phyloP scores from a whole-genome alignment of 2,113 vertebrate genomes.

The Bufo bufo region DNA sequence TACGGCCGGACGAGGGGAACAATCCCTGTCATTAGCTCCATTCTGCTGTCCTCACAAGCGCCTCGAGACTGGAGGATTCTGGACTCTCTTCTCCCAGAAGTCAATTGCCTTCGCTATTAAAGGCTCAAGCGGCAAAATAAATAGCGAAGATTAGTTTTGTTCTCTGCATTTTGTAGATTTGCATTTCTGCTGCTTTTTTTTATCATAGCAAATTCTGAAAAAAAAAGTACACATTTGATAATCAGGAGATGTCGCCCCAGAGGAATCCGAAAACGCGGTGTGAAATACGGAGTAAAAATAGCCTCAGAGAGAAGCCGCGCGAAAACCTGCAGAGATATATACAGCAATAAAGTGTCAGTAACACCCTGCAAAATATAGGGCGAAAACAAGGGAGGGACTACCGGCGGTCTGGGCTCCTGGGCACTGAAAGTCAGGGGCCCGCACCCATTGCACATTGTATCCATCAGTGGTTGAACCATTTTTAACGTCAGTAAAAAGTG shows the following conservation, averaged over 20 bases:
- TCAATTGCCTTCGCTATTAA: background rate
- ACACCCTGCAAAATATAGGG: no score
- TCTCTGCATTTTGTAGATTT: background rate
- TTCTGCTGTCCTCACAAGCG: background rate
- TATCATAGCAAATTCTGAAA: background rate
- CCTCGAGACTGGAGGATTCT: no score
- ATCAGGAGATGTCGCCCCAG: background rate
- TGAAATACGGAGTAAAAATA: constrained; percentile 12
- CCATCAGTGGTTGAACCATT: no score
- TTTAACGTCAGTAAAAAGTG: no score
- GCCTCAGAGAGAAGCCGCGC: background rate
- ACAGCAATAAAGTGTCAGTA: no score
- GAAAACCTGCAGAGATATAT: background rate
- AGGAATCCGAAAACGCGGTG: background rate
- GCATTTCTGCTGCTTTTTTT: background rate
- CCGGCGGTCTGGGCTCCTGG: no score
- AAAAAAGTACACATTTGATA: background rate
- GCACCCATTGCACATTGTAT: no score
- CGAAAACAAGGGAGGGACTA: no score
- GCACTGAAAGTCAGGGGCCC: no score
- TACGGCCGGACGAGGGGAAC: background rate
- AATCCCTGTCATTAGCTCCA: background rate
- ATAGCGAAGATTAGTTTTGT: constrained; percentile 4
- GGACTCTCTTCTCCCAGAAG: constrained; percentile 23
- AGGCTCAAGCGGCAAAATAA: background rate